These are phyloP conservation scores for Caenorhabditis panamensis DNA, from an alignment of 2,888 invertebrate species.

Conservation along the genomic window DNA sequence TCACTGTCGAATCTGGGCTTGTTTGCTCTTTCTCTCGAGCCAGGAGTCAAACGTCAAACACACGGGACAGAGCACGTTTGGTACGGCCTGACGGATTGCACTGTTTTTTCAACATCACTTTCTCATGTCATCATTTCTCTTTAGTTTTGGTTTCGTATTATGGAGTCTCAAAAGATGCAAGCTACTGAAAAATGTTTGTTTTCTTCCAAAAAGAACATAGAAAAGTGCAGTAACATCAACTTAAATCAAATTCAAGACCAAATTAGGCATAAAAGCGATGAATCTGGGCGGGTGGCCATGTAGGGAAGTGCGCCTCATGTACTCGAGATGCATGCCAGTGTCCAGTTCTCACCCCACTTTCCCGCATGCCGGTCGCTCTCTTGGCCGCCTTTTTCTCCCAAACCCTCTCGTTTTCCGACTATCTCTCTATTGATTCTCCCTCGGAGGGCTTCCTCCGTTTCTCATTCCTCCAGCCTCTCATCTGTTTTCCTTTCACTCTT, in stretches of 20 bases:
- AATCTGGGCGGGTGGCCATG: slow-evolving; percentile 45
- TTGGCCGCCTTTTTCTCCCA: slow-evolving; percentile 31
- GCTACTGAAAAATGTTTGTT: no score
- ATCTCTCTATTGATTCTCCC: slow-evolving; percentile 51
- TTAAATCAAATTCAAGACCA: neutral
- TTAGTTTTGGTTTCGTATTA: no score
- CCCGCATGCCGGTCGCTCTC: slow-evolving; percentile 29
- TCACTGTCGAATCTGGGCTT: slow-evolving; percentile 20
- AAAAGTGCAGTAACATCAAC: no score
- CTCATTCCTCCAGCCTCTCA: slow-evolving; percentile 43
- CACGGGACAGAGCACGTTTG: slow-evolving; percentile 4
- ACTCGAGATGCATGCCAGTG: slow-evolving; percentile 39
- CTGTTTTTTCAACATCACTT: slow-evolving; percentile 5
- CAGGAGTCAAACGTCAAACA: slow-evolving; percentile 42
- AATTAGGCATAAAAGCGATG: slow-evolving; percentile 2
- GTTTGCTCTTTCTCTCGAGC: slow-evolving; percentile 37
- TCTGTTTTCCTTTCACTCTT: slow-evolving; percentile 44
- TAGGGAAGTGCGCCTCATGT: slow-evolving; percentile 32
- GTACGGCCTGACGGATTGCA: neutral
- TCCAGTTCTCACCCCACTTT: slow-evolving; percentile 39
- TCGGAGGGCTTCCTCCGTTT: slow-evolving; percentile 42
- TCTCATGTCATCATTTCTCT: neutral
- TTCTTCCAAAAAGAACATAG: no score
- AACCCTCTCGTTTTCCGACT: slow-evolving; percentile 16
- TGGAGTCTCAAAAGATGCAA: no score